Evolutionary conservation across 2,797 vertebrate genomes (phyloP).

Genomic region (Tinamus major): DNA sequence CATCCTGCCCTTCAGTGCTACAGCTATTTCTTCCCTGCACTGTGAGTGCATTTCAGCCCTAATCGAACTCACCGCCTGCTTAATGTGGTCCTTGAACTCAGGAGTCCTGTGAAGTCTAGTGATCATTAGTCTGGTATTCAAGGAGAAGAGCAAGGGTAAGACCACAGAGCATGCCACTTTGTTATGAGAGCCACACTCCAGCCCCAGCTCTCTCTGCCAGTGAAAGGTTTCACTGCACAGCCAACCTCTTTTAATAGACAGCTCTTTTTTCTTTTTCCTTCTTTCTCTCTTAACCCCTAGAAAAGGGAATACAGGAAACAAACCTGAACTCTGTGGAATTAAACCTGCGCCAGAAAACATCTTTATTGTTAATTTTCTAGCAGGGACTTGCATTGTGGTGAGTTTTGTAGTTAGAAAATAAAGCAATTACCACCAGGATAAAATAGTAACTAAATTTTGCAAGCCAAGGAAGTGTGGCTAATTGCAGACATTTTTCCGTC

Average conservation of each 20-base stretch:
- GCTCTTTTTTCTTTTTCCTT: not conserved
- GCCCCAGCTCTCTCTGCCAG: not conserved
- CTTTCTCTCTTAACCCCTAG: not conserved
- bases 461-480: not conserved
- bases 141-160: not conserved
- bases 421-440: not conserved
- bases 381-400: not conserved
- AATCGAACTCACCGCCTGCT: not conserved
- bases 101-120: not conserved
- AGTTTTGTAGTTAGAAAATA: not conserved
- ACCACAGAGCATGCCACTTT: not conserved
- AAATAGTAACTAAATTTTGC: not conserved
- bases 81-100: not conserved
- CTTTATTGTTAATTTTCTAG: not conserved
- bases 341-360: not conserved
- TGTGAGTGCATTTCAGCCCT: fast-evolving
- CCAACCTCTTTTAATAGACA: not conserved
- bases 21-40: not conserved
- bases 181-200: not conserved
- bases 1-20: not conserved
- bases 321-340: not conserved
- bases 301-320: not conserved
- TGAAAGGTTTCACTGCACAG: not conserved
- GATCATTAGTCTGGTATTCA: not conserved
- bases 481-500: not conserved